Percentiles rank a stretch among this genome's conserved stretches.
These are phyloP conservation scores for Watsonalla binaria DNA, from an alignment of 2,888 invertebrate species.

Conservation along the genomic window DNA sequence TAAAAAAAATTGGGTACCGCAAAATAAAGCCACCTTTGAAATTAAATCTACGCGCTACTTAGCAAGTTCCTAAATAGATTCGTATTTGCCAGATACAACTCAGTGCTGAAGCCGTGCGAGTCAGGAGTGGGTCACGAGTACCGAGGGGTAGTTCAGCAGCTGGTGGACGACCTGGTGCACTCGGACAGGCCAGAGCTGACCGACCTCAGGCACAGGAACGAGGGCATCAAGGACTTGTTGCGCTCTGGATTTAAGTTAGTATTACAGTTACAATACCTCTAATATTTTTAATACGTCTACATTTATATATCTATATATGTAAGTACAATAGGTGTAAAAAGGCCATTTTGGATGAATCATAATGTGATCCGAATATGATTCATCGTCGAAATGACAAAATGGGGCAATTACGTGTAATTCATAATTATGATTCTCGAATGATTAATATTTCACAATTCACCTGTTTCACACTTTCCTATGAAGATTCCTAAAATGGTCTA, in stretches of 20 bases:
- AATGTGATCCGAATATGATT: too few relatives aligned
- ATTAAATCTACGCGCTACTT: background rate
- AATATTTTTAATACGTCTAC: background rate
- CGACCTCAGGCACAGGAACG: conserved; percentile 78
- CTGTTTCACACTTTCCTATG: too few relatives aligned
- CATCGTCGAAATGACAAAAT: too few relatives aligned
- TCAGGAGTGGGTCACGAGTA: conserved; percentile 71
- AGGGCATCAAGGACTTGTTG: conserved; percentile 79
- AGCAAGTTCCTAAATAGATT: background rate
- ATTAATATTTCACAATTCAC: too few relatives aligned
- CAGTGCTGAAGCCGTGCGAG: conserved; percentile 68
- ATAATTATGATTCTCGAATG: too few relatives aligned
- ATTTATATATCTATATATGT: too few relatives aligned
- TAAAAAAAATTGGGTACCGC: too few relatives aligned
- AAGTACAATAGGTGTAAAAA: too few relatives aligned
- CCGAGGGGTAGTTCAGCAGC: conserved; percentile 76
- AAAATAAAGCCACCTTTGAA: too few relatives aligned
- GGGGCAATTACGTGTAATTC: too few relatives aligned
- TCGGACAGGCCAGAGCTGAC: conserved; percentile 76
- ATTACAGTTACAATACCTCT: background rate
- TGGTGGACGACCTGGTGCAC: conserved; percentile 79
- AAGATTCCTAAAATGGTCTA: too few relatives aligned
- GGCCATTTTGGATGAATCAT: too few relatives aligned
- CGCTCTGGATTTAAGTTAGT: conserved; percentile 80
- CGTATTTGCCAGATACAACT: conserved; percentile 53